Conservation (phyloP, 2,888 invertebrate species). For the Cartodere bifasciata region DNA sequence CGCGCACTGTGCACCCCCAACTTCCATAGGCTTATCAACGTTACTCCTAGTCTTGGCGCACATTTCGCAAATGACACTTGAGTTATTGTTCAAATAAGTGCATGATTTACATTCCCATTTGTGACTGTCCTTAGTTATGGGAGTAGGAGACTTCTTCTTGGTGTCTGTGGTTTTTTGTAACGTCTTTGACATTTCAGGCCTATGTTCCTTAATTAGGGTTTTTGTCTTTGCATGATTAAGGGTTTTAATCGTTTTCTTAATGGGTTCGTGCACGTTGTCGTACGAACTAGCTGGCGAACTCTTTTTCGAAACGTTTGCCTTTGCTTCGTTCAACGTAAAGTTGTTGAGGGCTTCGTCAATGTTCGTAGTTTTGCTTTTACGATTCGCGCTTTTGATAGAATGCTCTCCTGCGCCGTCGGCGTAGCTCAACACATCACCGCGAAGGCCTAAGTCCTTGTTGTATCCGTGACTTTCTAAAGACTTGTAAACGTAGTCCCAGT, state of each 20-base stretch:
- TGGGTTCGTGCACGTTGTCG: constrained; percentile 30
- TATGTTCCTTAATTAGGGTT: too few relatives aligned
- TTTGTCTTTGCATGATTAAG: constrained; percentile 3
- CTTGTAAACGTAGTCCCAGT: constrained; percentile 71
- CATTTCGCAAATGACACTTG: constrained; percentile 56
- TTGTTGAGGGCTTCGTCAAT: constrained; percentile 45
- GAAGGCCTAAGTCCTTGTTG: constrained; percentile 48
- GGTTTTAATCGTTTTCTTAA: constrained; percentile 8
- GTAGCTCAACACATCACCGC: constrained; percentile 49
- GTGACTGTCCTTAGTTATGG: constrained; percentile 8
- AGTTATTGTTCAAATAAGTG: constrained; percentile 50
- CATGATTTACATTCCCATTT: constrained; percentile 62
- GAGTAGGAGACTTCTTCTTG: too few relatives aligned
- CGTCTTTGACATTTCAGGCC: too few relatives aligned
- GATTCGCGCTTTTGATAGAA: constrained; percentile 30
- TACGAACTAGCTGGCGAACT: constrained; percentile 31
- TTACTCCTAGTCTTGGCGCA: constrained; percentile 45
- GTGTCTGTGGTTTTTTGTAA: constrained; percentile 14
- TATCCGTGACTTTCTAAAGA: constrained; percentile 65
- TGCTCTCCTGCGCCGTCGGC: constrained; percentile 26
- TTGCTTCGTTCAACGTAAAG: constrained; percentile 40
- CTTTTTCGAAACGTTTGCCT: constrained; percentile 31
- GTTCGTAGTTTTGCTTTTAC: constrained; percentile 41
- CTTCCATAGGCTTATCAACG: constrained; percentile 44
- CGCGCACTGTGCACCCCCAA: constrained; percentile 64